These are phyloP conservation scores for Girardinichthys multiradiatus DNA, from an alignment of 2,113 vertebrate genomes.

Conservation along the genomic window DNA sequence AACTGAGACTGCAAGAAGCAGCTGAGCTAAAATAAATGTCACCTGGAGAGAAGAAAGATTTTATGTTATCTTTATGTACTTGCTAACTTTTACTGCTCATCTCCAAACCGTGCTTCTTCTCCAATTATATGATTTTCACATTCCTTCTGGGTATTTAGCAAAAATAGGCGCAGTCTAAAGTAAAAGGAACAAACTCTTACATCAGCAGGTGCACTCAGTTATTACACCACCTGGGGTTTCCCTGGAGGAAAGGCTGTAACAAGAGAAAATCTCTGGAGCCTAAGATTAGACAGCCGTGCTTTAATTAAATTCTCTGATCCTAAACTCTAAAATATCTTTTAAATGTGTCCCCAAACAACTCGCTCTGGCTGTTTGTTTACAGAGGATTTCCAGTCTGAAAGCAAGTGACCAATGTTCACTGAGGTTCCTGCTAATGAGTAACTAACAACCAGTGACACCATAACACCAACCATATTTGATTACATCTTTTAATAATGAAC, in stretches of 20 bases:
- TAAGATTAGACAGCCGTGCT: neutral
- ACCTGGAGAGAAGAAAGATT: neutral
- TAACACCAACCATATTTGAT: neutral
- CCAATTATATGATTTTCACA: neutral
- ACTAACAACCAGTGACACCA: neutral
- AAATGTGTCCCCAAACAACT: neutral
- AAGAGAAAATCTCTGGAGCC: neutral
- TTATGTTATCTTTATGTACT: neutral
- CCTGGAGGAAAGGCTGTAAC: neutral
- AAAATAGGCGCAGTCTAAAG: neutral
- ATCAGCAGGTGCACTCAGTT: neutral
- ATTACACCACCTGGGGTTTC: constrained; percentile 10
- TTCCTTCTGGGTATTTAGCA: neutral
- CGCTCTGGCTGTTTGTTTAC: neutral
- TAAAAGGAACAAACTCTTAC: neutral
- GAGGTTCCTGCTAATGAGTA: constrained; percentile 19
- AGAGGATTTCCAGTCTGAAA: constrained; percentile 1
- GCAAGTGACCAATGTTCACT: neutral
- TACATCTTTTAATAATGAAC: neutral
- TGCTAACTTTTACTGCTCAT: neutral
- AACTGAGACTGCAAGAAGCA: constrained; percentile 9
- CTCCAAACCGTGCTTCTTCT: neutral
- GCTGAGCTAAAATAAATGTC: constrained; percentile 12
- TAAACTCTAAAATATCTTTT: neutral
- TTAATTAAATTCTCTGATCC: neutral